A percentile compares a stretch with the other conserved stretches of the same genome.
phyloP scores from a whole-genome alignment of 2,888 invertebrate species.

The Chouioia cunea region DNA sequence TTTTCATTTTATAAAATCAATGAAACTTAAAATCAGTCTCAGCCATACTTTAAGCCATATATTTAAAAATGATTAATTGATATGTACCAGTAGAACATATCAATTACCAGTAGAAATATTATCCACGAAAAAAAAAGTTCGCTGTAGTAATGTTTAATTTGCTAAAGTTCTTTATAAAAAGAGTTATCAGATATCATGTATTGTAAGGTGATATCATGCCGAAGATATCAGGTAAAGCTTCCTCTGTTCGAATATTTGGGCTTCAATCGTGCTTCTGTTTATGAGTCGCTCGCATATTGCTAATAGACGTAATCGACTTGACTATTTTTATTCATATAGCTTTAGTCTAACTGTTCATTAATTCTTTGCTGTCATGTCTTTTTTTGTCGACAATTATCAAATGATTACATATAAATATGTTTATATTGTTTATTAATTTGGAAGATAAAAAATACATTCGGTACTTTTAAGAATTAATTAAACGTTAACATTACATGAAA shows the following conservation, averaged over 20 bases:
- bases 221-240: constrained; percentile 37
- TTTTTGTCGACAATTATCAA: neutral
- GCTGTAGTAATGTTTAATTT: constrained; percentile 15
- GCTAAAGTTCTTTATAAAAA: constrained; percentile 9
- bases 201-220: constrained; percentile 31
- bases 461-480: constrained; percentile 4
- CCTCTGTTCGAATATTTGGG: neutral
- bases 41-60: too few species aligned
- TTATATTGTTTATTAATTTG: constrained; percentile 2
- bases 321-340: neutral
- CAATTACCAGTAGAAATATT: too few species aligned
- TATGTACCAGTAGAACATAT: too few species aligned
- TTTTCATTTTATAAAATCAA: too few species aligned
- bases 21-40: too few species aligned
- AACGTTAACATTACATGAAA: constrained; percentile 10
- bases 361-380: neutral
- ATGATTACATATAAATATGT: neutral
- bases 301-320: neutral
- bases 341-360: neutral
- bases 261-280: neutral
- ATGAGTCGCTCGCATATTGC: neutral
- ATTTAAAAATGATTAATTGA: too few species aligned
- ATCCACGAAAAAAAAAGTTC: too few species aligned
- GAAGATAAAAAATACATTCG: neutral
- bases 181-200: constrained; percentile 24